phyloP scores from a whole-genome alignment of 2,888 invertebrate genomes.

The Volucella zonaria region DNA sequence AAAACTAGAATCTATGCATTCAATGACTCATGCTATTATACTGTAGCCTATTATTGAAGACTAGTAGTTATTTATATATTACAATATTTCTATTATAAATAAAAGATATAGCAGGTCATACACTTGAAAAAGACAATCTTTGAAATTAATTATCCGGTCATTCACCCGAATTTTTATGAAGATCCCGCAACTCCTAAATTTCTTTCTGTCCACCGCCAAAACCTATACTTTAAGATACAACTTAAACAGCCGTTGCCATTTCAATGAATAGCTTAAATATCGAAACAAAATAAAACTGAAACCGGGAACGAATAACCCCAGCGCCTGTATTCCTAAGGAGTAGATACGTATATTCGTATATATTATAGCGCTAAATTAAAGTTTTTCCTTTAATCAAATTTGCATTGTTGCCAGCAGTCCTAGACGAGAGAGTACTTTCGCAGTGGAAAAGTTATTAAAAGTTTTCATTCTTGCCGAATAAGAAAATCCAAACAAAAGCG shows the following conservation, averaged over 20 bases:
- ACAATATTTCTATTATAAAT: too few relatives aligned
- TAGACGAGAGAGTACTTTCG: constrained; percentile 49
- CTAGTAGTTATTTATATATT: too few relatives aligned
- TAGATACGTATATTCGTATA: not conserved
- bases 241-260: not conserved
- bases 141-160: too few relatives aligned
- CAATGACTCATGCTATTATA: too few relatives aligned
- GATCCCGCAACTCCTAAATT: too few relatives aligned
- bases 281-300: constrained; percentile 29
- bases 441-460: constrained; percentile 69
- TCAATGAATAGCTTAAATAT: constrained; percentile 12
- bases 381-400: constrained; percentile 72
- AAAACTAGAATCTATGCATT: too few relatives aligned
- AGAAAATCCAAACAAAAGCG: constrained; percentile 45
- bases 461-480: constrained; percentile 48
- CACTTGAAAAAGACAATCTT: too few relatives aligned
- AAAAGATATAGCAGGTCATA: too few relatives aligned
- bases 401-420: constrained; percentile 62
- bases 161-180: too few relatives aligned
- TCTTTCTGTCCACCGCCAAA: too few relatives aligned
- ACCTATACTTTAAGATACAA: too few relatives aligned
- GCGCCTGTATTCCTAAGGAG: constrained; percentile 9
- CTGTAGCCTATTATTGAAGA: too few relatives aligned
- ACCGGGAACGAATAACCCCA: constrained; percentile 1
- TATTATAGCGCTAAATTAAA: constrained; percentile 48